A percentile compares a stretch with the other conserved stretches of the same genome.
phyloP scores from a whole-genome alignment of 2,113 vertebrate genomes.

The Desmodus rotundus region DNA sequence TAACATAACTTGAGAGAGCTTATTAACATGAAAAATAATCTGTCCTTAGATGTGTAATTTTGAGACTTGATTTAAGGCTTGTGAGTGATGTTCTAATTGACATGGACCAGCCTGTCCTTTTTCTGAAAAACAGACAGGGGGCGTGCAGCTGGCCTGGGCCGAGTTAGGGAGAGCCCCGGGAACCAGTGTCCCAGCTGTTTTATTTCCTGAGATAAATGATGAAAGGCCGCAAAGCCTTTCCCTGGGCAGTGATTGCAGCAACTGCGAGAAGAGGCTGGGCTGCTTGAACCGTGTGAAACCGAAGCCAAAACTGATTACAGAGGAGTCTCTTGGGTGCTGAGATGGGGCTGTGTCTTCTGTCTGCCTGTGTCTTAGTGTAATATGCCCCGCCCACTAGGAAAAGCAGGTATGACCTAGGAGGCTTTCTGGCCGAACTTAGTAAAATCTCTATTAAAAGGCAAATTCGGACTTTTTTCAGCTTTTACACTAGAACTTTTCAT shows the following conservation, averaged over 20 bases:
- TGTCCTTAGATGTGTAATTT: neutral
- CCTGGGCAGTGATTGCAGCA: neutral
- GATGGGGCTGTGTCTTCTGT: neutral
- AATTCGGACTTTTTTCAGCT: neutral
- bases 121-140: neutral
- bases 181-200: constrained; percentile 1
- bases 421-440: neutral
- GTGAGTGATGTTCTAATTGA: neutral
- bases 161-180: neutral
- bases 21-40: neutral
- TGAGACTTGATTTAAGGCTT: neutral
- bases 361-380: neutral
- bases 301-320: constrained; percentile 7
- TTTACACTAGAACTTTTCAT: neutral
- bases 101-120: neutral
- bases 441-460: constrained; percentile 6
- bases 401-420: neutral
- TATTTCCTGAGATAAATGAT: constrained; percentile 37
- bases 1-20: neutral
- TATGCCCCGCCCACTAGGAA: neutral
- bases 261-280: neutral
- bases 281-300: neutral
- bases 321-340: neutral
- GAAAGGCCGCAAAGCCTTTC: constrained; percentile 34
- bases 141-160: neutral